Evolutionary conservation across 2,113 vertebrate genomes (phyloP), one percentile per base, ranked within the genome.

Genomic region (Ciconia stormi): DNA sequence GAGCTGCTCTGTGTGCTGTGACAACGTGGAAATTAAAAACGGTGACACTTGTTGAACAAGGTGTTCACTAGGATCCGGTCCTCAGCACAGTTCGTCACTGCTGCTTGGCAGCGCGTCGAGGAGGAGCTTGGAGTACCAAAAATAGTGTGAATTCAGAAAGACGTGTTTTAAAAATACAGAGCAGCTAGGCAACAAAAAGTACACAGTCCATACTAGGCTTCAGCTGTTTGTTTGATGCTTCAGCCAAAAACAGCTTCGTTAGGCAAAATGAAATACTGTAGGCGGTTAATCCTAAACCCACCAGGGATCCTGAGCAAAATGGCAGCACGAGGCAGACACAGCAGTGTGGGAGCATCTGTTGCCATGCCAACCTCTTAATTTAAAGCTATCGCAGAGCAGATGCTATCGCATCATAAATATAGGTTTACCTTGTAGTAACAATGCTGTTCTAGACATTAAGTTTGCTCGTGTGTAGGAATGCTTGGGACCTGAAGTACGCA

Each of bases 271-370:
- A 29, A 61, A 67, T 67, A 40, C 52, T 76, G 87, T 63, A 25
- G 95, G 95, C 2, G 52, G 86, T 69, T 85, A 58, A 93, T 94
- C 69, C 86, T 10, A 26, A 93, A 80, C 34, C 65, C 92, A 89
- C 77, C 58, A 47, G 92, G 95, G 90, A 92, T 82, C 53, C 95
- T 55, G 93, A 94, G 91, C 90, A 94, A 81, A 88, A 86, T 93
- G 97, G 96, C 90, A 95, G 92, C 86, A 90, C 1, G 70, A 96
- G 95, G 93, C 90, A 90, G 93, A 66, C 88, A 42, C 82, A 80
- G 95, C 82, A 94, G 89, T 56, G 93, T 94, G 90, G 95, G 93
- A 95, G 93, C 94, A 92, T 65, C 88, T 78, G 96, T 97, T 97
- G 86, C 96, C 89, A 95, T 97, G 95, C 88, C 95, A 95, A 97